Evolutionary conservation across 2,888 invertebrate species (phyloP).

Genomic region (Automeris io): DNA sequence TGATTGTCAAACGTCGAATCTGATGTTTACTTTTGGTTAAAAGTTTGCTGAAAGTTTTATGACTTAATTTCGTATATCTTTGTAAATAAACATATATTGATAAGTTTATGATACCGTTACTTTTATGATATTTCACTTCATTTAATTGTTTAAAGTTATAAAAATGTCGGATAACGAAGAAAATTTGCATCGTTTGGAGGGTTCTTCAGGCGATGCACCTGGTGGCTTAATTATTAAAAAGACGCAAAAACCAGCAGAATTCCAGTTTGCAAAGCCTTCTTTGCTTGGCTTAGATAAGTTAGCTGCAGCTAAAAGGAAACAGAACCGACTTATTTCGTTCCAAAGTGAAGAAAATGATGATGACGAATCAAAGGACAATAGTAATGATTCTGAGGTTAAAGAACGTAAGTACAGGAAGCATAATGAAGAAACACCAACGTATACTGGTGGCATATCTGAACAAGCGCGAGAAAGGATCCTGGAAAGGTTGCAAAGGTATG

Average conservation of each 20-base stretch:
- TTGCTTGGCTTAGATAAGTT: slow-evolving; percentile 90
- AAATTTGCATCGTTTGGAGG: slow-evolving; percentile 84
- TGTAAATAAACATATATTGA: too few relatives aligned
- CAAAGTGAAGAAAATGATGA: slow-evolving; percentile 58
- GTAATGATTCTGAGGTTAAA: slow-evolving; percentile 30
- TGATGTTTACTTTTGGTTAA: too few relatives aligned
- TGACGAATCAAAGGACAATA: slow-evolving; percentile 32
- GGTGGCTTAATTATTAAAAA: slow-evolving; percentile 86
- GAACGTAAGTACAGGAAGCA: slow-evolving; percentile 85
- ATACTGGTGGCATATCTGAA: slow-evolving; percentile 93
- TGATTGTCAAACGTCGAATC: too few relatives aligned
- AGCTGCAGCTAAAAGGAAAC: slow-evolving; percentile 85
- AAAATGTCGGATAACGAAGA: slow-evolving; percentile 72
- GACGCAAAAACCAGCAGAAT: slow-evolving; percentile 74
- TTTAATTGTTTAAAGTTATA: neutral
- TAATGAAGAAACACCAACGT: slow-evolving; percentile 93
- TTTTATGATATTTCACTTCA: too few relatives aligned
- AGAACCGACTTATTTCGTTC: slow-evolving; percentile 82
- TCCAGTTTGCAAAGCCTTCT: slow-evolving; percentile 87
- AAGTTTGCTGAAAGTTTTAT: too few relatives aligned
- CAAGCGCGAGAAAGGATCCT: slow-evolving; percentile 85
- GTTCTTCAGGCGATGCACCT: slow-evolving; percentile 78
- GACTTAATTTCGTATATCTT: too few relatives aligned
- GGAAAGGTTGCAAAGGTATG: slow-evolving; percentile 77
- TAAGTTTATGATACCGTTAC: too few relatives aligned